phyloP scores from a whole-genome alignment of 2,113 vertebrate genomes.

The Cettia cetti region DNA sequence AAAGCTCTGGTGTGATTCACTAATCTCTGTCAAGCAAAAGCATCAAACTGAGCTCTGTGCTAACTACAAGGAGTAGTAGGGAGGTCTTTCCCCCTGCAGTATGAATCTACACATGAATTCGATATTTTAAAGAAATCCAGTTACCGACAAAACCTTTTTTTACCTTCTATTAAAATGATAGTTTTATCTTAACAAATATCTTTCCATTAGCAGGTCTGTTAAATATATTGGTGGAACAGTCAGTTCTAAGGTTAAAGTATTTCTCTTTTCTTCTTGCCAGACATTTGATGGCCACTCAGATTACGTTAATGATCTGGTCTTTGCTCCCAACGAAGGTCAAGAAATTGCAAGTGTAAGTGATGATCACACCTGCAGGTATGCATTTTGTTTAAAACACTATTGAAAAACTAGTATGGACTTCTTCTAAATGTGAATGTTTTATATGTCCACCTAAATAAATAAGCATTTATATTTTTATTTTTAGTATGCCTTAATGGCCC shows the following conservation, averaged over 20 bases:
- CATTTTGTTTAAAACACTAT: background rate
- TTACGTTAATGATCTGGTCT: constrained; percentile 94
- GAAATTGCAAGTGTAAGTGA: constrained; percentile 95
- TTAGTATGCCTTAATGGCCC: background rate
- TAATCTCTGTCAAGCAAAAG: background rate
- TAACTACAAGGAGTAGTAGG: background rate
- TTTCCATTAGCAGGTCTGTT: background rate
- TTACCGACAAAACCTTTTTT: background rate
- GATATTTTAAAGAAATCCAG: background rate
- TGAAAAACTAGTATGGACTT: background rate
- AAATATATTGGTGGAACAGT: background rate
- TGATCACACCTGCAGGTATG: constrained; percentile 97
- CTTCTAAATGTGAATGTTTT: background rate
- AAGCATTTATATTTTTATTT: background rate
- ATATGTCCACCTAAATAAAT: background rate
- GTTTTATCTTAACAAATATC: background rate
- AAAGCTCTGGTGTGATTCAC: background rate
- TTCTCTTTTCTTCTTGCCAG: constrained; percentile 67
- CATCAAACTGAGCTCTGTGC: background rate
- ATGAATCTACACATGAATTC: background rate
- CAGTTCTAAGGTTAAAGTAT: background rate
- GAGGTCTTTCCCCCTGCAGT: background rate
- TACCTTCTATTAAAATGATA: background rate
- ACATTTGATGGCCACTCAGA: constrained; percentile 88
- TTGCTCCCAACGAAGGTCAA: constrained; percentile 89